phyloP scores from a whole-genome alignment of 1,140 invertebrate species.

The Drosophila obscura region DNA sequence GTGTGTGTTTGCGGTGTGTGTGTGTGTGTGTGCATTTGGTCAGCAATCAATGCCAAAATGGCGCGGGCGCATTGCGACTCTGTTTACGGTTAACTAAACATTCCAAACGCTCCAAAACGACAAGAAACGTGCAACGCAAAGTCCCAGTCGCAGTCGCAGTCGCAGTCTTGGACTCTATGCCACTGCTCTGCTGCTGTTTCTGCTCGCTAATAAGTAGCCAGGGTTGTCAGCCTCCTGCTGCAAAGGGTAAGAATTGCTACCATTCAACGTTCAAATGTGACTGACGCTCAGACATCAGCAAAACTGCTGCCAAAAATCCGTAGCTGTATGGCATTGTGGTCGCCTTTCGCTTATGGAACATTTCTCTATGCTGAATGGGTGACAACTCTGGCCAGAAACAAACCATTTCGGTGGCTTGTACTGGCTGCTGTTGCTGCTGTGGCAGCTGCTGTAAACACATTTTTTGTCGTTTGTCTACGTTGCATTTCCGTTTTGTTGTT shows the following conservation, averaged over 20 bases:
- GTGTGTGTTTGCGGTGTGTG: slow-evolving; percentile 9
- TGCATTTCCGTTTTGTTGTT: slow-evolving; percentile 76
- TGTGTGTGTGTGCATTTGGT: slow-evolving; percentile 35
- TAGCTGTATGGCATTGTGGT: too few relatives aligned
- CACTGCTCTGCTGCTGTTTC: background rate
- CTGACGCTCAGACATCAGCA: too few relatives aligned
- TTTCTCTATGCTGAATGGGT: background rate
- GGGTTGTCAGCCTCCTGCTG: background rate
- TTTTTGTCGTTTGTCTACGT: slow-evolving; percentile 32
- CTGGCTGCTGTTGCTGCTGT: background rate
- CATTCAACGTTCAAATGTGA: background rate
- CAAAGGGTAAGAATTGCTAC: background rate
- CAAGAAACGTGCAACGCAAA: slow-evolving; percentile 9
- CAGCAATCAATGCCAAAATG: slow-evolving; percentile 78
- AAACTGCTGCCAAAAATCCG: background rate
- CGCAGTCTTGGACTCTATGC: background rate
- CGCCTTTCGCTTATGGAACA: background rate
- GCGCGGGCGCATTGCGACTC: slow-evolving; percentile 65
- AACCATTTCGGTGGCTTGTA: slow-evolving; percentile 49
- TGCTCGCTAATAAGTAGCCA: slow-evolving; percentile 15
- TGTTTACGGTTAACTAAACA: slow-evolving; percentile 79
- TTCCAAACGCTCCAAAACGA: slow-evolving; percentile 72
- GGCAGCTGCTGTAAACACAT: slow-evolving; percentile 72
- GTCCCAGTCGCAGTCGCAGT: slow-evolving; percentile 13
- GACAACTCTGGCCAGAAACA: slow-evolving; percentile 31